Base-by-base conservation (phyloP, 1,140 invertebrate genomes). In the Ridgeia piscesae region DNA sequence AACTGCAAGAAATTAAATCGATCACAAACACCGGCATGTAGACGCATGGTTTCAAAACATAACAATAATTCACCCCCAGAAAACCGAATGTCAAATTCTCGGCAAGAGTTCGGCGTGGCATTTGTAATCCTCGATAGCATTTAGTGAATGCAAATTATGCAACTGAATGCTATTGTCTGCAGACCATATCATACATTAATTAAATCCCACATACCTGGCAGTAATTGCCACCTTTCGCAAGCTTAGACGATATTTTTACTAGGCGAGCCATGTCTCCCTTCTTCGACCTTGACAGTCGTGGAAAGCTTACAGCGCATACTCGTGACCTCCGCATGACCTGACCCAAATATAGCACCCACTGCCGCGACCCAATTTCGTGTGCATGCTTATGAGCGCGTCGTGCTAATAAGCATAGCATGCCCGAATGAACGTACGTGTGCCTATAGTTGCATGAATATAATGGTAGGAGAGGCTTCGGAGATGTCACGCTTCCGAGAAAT, bases 1-100 rank as follows among this genome's bases (percentile, higher is more conserved):
- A 1, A 77, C 27, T 77, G 58, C 58, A 77, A 31, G 14, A 77
- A 31, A 77, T 77, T 21, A 21, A 77, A 77, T 77, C 0, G 27
- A 77, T 77, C 58, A 31, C 58, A 77, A 31, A 8, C 17, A 31
- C 58, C 58, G 58, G 58, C 27, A 77, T 4, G 42, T 42, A 77
- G 27, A 6, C 58, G 27, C 27, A 31, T 77, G 58, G 58, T 77
- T 77, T 77, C 58, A 27, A 77, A 77, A 77, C 58, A 77, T 4
- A 77, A 77, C 58, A 77, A 77, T 77, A 77, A 77, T 77, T 77
- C 58, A 77, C 58, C 58, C 58, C 58, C 58, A 77, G 58, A 77
- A 77, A 77, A 77, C 17, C 58, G 58, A 77, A 77, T 77, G 58
- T 77, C 58, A 77, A 77, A 77, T 77, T 77, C 58, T 77, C 58